Evolutionary conservation across 2,113 vertebrate species (phyloP).

Genomic region (Hipposideros armiger): DNA sequence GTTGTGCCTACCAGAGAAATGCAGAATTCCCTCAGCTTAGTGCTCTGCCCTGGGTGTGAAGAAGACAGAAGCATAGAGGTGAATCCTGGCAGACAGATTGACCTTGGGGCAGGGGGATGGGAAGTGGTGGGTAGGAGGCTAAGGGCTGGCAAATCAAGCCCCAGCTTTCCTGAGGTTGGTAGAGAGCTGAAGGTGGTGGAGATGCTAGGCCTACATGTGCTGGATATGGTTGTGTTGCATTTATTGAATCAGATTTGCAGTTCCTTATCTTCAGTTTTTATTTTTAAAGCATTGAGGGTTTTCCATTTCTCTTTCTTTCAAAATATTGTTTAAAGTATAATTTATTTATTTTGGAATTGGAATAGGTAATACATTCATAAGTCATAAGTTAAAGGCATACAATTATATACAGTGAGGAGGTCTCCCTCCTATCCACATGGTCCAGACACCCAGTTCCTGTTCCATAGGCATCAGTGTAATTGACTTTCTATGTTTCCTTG

Average conservation of each 20-base stretch:
- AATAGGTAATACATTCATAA: background rate
- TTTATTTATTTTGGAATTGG: conserved; percentile 7
- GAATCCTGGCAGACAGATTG: background rate
- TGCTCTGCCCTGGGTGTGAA: background rate
- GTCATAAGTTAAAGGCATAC: background rate
- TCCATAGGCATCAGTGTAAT: background rate
- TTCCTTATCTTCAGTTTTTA: background rate
- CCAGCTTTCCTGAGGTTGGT: background rate
- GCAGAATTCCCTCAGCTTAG: background rate
- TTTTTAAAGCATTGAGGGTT: background rate
- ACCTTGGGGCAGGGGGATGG: background rate
- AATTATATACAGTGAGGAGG: background rate
- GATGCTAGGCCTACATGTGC: background rate
- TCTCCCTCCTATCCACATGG: background rate
- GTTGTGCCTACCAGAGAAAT: background rate
- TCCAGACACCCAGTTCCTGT: background rate
- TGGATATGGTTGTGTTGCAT: background rate
- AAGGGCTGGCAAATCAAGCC: background rate
- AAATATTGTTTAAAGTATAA: conserved; percentile 38
- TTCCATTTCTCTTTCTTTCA: conserved; percentile 1
- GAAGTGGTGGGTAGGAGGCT: background rate
- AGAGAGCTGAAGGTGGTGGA: background rate
- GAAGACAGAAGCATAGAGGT: background rate
- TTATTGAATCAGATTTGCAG: background rate
- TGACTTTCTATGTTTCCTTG: background rate